Conservation (phyloP, 2,113 vertebrate genomes). For the Pollimyrus isidori region DNA sequence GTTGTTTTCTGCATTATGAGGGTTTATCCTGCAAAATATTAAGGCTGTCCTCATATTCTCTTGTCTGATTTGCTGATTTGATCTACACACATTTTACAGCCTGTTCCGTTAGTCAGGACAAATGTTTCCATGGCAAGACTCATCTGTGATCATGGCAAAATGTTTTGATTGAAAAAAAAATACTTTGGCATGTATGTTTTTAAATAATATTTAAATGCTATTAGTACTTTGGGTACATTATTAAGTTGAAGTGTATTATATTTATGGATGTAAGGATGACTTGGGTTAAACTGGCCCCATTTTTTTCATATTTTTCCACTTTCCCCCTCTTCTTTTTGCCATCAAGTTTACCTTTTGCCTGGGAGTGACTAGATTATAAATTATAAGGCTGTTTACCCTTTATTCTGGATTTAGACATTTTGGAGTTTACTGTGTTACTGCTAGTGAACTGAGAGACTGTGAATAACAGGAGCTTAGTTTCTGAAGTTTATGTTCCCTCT, state of each 20-base stretch:
- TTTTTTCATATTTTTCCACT: background rate
- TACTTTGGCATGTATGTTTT: background rate
- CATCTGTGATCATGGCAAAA: background rate
- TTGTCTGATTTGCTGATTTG: background rate
- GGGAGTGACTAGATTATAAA: background rate
- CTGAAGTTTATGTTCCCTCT: background rate
- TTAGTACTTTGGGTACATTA: background rate
- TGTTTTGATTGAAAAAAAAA: background rate
- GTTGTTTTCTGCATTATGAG: background rate
- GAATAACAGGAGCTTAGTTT: background rate
- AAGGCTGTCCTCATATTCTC: background rate
- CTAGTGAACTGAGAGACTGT: background rate
- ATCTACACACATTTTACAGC: background rate
- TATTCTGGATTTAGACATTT: background rate
- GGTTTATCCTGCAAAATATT: background rate
- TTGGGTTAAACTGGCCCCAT: background rate
- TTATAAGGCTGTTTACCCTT: background rate
- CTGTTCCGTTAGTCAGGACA: background rate
- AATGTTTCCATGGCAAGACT: background rate
- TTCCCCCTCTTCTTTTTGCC: background rate
- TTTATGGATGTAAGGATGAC: background rate
- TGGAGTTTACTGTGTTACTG: background rate
- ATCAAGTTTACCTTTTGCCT: background rate
- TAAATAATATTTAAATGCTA: background rate
- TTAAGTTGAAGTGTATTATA: background rate